These are phyloP conservation scores for Lepidurus arcticus DNA, from an alignment of 1,140 invertebrate species.

Conservation along the genomic window DNA sequence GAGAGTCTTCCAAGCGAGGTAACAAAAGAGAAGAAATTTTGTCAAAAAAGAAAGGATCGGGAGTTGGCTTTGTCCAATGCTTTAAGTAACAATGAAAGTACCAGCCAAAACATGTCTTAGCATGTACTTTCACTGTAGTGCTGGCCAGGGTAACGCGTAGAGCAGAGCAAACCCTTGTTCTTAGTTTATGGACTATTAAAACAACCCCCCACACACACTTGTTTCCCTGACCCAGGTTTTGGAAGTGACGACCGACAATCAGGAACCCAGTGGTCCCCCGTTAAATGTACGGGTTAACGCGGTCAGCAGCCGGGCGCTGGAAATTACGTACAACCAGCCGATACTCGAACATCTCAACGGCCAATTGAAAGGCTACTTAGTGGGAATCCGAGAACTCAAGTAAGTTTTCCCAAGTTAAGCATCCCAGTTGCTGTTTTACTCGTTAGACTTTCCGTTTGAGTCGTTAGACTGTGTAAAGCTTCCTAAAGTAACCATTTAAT, in stretches of 20 bases:
- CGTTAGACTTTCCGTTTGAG: no score
- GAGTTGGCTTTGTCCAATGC: background rate
- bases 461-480: no score
- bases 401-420: background rate
- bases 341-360: constrained; percentile 82
- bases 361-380: constrained; percentile 83
- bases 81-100: no score
- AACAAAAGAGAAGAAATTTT: background rate
- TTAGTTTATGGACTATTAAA: no score
- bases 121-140: no score
- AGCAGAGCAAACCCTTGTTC: background rate
- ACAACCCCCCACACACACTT: no score
- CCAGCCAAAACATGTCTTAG: no score
- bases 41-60: background rate
- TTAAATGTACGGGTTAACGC: constrained; percentile 75
- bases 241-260: constrained; percentile 76
- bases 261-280: constrained; percentile 81
- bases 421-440: background rate
- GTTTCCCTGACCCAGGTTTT: constrained; percentile 54
- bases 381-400: constrained; percentile 67
- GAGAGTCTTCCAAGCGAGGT: constrained; percentile 6
- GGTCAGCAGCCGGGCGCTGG: constrained; percentile 79
- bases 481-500: no score
- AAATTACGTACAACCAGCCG: constrained; percentile 84
- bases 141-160: no score